Percentiles rank a stretch among this genome's conserved stretches.
Evolutionary conservation across 2,797 vertebrate genomes (phyloP).

Genomic region (Crax fasciolata): DNA sequence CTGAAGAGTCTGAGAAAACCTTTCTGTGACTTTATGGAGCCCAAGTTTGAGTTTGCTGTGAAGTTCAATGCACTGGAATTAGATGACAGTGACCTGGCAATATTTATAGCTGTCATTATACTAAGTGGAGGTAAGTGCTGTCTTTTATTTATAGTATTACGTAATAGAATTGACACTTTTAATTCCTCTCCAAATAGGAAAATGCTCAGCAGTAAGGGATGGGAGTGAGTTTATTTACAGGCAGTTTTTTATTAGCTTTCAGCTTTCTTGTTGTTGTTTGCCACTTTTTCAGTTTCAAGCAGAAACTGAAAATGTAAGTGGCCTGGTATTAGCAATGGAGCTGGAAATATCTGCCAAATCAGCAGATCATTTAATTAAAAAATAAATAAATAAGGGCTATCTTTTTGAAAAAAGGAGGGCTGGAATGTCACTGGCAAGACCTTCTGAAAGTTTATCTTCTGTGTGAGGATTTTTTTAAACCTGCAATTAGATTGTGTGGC

Average conservation of each 20-base stretch:
- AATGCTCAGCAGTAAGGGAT: not conserved
- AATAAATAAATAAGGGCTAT: slow-evolving; percentile 22
- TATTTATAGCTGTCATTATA: slow-evolving; percentile 98
- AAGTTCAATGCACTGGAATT: slow-evolving; percentile 98
- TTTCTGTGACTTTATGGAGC: slow-evolving; percentile 97
- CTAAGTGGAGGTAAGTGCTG: slow-evolving; percentile 94
- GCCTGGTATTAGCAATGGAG: not conserved
- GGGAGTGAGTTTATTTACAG: not conserved
- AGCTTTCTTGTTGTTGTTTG: not conserved
- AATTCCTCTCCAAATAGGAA: not conserved
- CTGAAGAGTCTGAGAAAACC: slow-evolving; percentile 97
- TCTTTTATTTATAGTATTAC: not conserved
- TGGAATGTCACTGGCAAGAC: slow-evolving; percentile 31
- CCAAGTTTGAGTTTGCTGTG: slow-evolving; percentile 98
- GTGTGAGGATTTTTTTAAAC: not conserved
- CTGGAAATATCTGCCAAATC: slow-evolving; percentile 22
- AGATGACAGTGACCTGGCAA: slow-evolving; percentile 97
- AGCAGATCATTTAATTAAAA: not conserved
- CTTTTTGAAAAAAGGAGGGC: slow-evolving; percentile 52
- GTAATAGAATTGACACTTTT: not conserved
- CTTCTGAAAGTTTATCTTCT: not conserved
- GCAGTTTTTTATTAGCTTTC: not conserved
- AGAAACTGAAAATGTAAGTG: slow-evolving; percentile 29
- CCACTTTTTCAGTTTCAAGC: not conserved
- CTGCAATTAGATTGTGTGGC: not conserved